Evolutionary conservation across 2,113 vertebrate species (phyloP).

Genomic region (Raphicerus campestris): DNA sequence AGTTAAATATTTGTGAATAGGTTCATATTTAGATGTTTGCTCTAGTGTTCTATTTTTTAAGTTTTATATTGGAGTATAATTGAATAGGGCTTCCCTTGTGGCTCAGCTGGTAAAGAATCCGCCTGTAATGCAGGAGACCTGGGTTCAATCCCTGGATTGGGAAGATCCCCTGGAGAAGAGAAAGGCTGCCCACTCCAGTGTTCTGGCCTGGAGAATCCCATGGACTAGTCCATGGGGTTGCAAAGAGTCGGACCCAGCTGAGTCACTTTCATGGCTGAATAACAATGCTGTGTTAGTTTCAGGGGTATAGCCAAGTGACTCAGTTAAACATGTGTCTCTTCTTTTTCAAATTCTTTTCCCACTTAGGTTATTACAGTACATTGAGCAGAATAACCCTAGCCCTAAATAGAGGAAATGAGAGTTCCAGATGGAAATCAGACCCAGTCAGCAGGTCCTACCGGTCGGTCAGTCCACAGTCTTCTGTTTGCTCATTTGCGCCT

Average conservation of each 20-base stretch:
- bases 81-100: neutral
- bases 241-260: neutral
- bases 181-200: neutral
- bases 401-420: neutral
- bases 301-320: neutral
- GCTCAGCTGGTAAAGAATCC: neutral
- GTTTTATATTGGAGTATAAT: neutral
- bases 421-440: neutral
- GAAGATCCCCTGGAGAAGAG: neutral
- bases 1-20: neutral
- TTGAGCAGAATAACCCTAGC: neutral
- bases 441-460: neutral
- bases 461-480: neutral
- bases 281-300: neutral
- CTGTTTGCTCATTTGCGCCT: accelerated
- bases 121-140: neutral
- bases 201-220: neutral
- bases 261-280: neutral
- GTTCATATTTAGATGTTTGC: neutral
- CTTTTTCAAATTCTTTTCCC: neutral
- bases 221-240: neutral
- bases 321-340: neutral
- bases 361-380: neutral
- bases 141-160: neutral
- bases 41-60: neutral